Evolutionary conservation across 2,888 invertebrate species (phyloP), one percentile per base, ranked within the genome.

Genomic region (Mimas tiliae): DNA sequence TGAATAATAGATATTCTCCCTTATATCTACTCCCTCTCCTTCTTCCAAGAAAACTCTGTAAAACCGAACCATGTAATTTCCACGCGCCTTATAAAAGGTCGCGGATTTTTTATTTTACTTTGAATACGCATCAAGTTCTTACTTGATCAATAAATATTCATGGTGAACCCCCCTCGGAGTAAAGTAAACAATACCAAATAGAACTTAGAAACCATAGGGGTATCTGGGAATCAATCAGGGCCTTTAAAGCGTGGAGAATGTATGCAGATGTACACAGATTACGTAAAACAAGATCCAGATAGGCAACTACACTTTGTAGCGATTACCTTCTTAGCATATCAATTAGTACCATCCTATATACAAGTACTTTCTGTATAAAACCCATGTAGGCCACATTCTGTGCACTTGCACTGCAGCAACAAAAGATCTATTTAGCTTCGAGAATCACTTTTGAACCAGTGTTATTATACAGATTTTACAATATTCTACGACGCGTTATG

Each of bases 131-230:
- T 42, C 42, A 38, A 38, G 19, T 58, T 38, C 38, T 58, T 58
- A 42, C 34, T 27, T 8, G 9, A 45, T 33, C 69, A 72, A 75
- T 73, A 74, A 74, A 74, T 75, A 75, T 73, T 68, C 72, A 72
- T 69, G 67, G 70, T 64, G 67, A 63, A 65, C 69, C 67, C 67
- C 68, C 65, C 58, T 42, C 0, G 42, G 42, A 42, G 64, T 66
- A 53, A 64, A 64, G 67, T 19, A 52, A 68, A 73, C 73, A 75
- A 73, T 72, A 69, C 70, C 71, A 67, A 69, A 76, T 69, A 73
- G 79, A 80, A 79, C 79, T 81, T 68, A 72, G 73, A 58, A 58
- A 58, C 50, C 14, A 21, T 19, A 9, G 21, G n/a, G 63, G 51
- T 64, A 64, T 64, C 63, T 51, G 50, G 19, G 38, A 34, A 64